Base-by-base conservation (phyloP, 2,797 vertebrate species). In the Chelmon rostratus region DNA sequence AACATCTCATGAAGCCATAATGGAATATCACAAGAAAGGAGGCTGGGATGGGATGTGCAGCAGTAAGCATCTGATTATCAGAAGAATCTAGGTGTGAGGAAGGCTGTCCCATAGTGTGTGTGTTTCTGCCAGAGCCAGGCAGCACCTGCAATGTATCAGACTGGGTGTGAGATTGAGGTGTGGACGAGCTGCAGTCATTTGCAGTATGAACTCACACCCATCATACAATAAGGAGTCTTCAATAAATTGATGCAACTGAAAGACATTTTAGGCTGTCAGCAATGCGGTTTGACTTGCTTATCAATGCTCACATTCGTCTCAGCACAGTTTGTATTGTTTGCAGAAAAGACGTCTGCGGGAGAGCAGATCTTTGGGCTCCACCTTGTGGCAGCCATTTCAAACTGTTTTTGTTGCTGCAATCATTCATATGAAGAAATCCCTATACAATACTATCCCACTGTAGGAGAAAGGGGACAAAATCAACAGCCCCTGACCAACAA, bases 381-480 rank as follows among this genome's bases (percentile, higher is more conserved):
- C 74, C 91, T 81, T 64, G 83, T 90, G 93, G 90, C 9, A 7
- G 21, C 9, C n/a, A 4, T 6, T 4, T 13, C 49, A 44, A 2
- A 35, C 23, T 63, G 21, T 21, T 21, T 40, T 11, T 9, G 38
- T 40, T 10, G 11, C 11, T 11, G 38, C 38, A 40, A 38, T 40
- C 38, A 40, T 40, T 40, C 12, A 40, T 8, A 11, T 40, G 38
- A 12, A 40, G 38, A 40, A 40, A 11, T 9, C 38, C 11, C 38
- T 9, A 9, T 12, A 38, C 7, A 3, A 10, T 37, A 7, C 9
- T 9, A 40, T 11, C 40, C 38, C 33, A 33, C 38, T 8, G 38
- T 40, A 10, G 40, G 37, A 40, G 11, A 40, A 40, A 8, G 38
- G 40, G 12, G 38, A 40, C 37, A 38, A 38, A 6, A 38, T 40